Percentiles rank a stretch among this genome's conserved stretches.
Evolutionary conservation across 2,113 vertebrate species (phyloP).

Genomic region (Mirounga angustirostris): DNA sequence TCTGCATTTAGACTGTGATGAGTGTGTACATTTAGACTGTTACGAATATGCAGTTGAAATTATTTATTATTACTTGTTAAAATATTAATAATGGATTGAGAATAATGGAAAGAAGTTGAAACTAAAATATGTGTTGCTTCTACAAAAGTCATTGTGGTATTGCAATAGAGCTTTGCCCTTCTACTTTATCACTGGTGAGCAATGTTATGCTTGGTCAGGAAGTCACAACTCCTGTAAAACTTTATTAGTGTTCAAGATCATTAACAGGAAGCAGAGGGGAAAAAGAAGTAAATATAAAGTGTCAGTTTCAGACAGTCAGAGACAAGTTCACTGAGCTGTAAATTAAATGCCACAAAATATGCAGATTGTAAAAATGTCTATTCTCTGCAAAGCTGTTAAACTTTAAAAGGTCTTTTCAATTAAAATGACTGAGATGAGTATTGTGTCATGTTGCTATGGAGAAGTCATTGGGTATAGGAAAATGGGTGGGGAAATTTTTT

Average conservation of each 20-base stretch:
- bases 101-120: constrained; percentile 65
- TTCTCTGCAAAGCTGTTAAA: constrained; percentile 71
- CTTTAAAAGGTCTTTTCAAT: constrained; percentile 79
- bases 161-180: neutral
- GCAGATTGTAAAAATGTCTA: constrained; percentile 64
- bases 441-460: neutral
- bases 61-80: constrained; percentile 6
- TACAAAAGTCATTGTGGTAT: constrained; percentile 66
- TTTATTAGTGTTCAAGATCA: constrained; percentile 78
- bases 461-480: neutral
- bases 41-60: constrained; percentile 23
- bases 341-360: constrained; percentile 81
- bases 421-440: constrained; percentile 71
- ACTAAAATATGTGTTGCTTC: constrained; percentile 28
- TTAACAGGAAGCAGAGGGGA: constrained; percentile 73
- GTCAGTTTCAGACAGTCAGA: constrained; percentile 61
- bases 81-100: constrained; percentile 51
- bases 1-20: neutral
- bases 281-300: constrained; percentile 78
- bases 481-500: neutral
- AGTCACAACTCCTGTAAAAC: constrained; percentile 79
- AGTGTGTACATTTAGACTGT: neutral
- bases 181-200: constrained; percentile 22
- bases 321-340: constrained; percentile 69
- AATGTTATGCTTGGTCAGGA: constrained; percentile 69